phyloP scores from a whole-genome alignment of 2,888 invertebrate species.

The Noctua fimbriata region DNA sequence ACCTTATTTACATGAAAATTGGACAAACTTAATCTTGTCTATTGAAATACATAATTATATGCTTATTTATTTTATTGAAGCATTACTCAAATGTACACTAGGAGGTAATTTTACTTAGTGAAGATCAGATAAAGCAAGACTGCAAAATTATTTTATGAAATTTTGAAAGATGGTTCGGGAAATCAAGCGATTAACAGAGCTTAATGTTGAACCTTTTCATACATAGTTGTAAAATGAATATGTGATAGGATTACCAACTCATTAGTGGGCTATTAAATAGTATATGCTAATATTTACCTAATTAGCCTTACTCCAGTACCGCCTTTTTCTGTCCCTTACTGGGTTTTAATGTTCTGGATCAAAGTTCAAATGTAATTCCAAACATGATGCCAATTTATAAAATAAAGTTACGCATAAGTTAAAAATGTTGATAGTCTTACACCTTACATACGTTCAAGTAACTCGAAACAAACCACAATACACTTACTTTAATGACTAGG shows the following conservation, averaged over 20 bases:
- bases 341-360: not conserved
- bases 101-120: conserved; percentile 30
- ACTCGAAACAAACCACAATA: not conserved
- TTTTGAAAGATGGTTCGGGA: not conserved
- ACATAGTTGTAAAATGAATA: conserved; percentile 16
- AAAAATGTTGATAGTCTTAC: not conserved
- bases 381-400: not conserved
- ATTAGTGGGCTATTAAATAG: not conserved
- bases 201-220: conserved; percentile 5
- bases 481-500: not conserved
- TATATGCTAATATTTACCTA: not conserved
- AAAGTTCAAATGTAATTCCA: conserved; percentile 16
- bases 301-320: not conserved
- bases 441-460: not conserved
- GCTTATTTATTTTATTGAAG: conserved; percentile 32
- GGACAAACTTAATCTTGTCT: conserved; percentile 23
- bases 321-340: not conserved
- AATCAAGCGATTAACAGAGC: conserved; percentile 4
- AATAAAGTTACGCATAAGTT: too few relatives aligned
- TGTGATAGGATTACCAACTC: not conserved
- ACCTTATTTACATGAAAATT: conserved; percentile 52
- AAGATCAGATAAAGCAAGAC: conserved; percentile 5
- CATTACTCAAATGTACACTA: conserved; percentile 29
- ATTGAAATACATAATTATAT: conserved; percentile 30
- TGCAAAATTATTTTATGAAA: not conserved